Percentiles rank a stretch among this genome's conserved stretches.
phyloP scores from a whole-genome alignment of 2,113 vertebrate species.

The Pardalotus punctatus region DNA sequence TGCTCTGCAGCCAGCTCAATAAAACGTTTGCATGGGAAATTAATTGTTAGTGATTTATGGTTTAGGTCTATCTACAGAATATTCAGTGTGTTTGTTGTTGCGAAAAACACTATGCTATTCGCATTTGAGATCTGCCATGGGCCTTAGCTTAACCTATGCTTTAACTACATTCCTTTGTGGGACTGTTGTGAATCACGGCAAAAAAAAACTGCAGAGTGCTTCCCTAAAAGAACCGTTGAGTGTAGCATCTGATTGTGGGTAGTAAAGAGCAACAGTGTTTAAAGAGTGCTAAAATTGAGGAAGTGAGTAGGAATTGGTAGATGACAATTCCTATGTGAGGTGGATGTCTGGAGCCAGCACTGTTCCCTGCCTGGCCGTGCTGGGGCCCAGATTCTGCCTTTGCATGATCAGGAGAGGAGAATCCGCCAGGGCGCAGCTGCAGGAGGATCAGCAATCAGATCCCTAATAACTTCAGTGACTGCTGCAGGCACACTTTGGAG shows the following conservation, averaged over 20 bases:
- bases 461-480: background rate
- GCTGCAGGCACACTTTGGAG: background rate
- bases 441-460: background rate
- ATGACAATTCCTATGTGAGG: background rate
- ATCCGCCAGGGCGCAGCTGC: background rate
- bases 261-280: background rate
- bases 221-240: background rate
- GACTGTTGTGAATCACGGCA: background rate
- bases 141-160: background rate
- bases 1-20: background rate
- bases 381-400: background rate
- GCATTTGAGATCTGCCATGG: background rate
- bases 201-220: background rate
- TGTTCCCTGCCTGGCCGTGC: fast-evolving
- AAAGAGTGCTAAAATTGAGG: background rate
- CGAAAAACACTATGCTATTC: background rate
- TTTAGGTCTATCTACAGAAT: background rate
- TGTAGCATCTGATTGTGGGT: background rate
- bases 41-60: background rate
- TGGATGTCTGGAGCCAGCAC: background rate
- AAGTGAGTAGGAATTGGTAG: background rate
- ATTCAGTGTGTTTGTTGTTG: background rate
- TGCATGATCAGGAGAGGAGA: background rate
- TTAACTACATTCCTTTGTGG: background rate
- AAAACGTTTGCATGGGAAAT: background rate